Base-by-base conservation (phyloP, 1,140 invertebrate genomes). In the Coelopa frigida region DNA sequence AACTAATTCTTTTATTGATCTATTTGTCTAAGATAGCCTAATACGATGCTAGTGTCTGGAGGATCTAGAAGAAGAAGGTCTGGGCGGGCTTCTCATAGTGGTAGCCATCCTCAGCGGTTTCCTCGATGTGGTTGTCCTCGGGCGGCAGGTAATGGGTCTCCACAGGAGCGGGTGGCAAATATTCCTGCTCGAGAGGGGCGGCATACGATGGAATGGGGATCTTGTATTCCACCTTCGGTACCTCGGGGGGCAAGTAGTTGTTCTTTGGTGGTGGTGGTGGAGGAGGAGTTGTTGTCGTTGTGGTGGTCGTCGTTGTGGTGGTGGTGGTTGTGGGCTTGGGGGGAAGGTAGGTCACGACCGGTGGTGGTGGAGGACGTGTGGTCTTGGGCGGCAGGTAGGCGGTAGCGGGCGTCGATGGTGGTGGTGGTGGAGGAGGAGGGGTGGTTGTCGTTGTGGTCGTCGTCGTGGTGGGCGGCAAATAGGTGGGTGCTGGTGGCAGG, bases 131-230 rank as follows among this genome's bases (percentile, higher is more conserved):
- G 31, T 35, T 44, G n/a, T n/a, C n/a, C n/a, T n/a, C n/a, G n/a
- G n/a, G n/a, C n/a, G n/a, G n/a, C n/a, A n/a, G n/a, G n/a, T n/a
- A n/a, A n/a, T n/a, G n/a, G n/a, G n/a, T n/a, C n/a, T n/a, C n/a
- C n/a, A n/a, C n/a, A n/a, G n/a, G n/a, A n/a, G n/a, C n/a, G n/a
- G 59, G 59, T 8, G 59, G 59, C 56, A 61, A 46, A 20, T 61
- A 61, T 6, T 32, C 31, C 11, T 58, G 58, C 5, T 48, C 58
- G 24, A 63, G 41, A 0, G 61, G 60, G 4, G 53, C 61, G 6
- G 60, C 61, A 24, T 63, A 63, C n/a, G 61, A 63, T n/a, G 61
- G 61, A 20, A 63, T 59, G 14, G 61, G 61, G 18, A 63, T 63
- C 38, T 55, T 57, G 38, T 50, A 63, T 22, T 21, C 52, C 32